Percentiles rank a stretch among this genome's conserved stretches.
Conservation (phyloP, 1,140 invertebrate species). For the Lucilia sericata region DNA sequence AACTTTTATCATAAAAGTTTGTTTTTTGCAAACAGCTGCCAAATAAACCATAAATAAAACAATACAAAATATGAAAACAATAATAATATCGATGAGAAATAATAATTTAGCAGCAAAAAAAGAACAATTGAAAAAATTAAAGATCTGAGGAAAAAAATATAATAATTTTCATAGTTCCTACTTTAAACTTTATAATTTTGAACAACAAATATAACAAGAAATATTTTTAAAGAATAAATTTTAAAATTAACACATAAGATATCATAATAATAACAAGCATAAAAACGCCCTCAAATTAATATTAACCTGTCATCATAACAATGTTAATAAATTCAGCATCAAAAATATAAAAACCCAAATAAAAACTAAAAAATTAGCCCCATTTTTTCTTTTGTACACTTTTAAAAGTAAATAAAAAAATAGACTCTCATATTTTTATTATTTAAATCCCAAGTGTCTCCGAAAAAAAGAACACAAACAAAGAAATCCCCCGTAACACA, state of each 20-base stretch:
- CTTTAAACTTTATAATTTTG: too few relatives aligned
- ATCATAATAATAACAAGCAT: too few relatives aligned
- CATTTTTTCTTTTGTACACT: not conserved
- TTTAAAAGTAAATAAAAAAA: constrained; percentile 17
- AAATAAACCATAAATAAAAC: not conserved
- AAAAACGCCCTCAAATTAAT: not conserved
- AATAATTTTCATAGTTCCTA: too few relatives aligned
- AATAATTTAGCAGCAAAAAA: not conserved
- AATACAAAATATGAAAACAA: not conserved
- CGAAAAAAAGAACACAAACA: not conserved
- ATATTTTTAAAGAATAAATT: not conserved
- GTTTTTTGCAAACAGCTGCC: constrained; percentile 2
- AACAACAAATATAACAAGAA: too few relatives aligned
- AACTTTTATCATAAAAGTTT: constrained; percentile 21
- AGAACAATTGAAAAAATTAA: not conserved
- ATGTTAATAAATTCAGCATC: not conserved
- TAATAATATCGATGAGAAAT: not conserved
- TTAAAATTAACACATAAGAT: not conserved
- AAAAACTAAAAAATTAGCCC: not conserved
- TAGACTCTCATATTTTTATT: constrained; percentile 29
- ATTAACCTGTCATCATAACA: constrained; percentile 19
- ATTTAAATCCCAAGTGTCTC: constrained; percentile 24
- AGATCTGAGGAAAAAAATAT: too few relatives aligned
- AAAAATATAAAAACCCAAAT: not conserved
- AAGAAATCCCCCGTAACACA: not conserved